phyloP scores from a whole-genome alignment of 2,797 vertebrate genomes.

The Dallia pectoralis region DNA sequence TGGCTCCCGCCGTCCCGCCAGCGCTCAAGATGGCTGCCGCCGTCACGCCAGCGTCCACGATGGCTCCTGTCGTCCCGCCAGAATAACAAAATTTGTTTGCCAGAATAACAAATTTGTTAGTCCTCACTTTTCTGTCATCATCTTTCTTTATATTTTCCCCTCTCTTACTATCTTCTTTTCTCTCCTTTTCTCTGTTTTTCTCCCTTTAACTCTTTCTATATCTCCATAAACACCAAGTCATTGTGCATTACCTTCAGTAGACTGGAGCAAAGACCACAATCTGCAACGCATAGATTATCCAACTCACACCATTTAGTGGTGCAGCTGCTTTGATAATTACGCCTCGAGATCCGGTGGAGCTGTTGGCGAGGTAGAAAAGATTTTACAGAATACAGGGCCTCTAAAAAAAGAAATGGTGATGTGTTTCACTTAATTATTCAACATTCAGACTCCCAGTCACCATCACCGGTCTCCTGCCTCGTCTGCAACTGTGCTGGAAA shows the following conservation, averaged over 20 bases:
- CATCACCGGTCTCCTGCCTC: conserved; percentile 11
- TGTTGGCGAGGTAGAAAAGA: not conserved
- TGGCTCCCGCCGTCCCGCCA: too few species aligned
- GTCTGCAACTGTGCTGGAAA: conserved; percentile 32
- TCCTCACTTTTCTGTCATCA: too few species aligned
- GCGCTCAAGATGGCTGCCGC: too few species aligned
- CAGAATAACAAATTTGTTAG: too few species aligned
- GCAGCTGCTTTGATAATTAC: too few species aligned
- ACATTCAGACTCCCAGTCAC: conserved; percentile 35
- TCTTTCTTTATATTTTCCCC: too few species aligned
- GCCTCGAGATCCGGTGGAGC: too few species aligned
- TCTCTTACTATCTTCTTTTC: not conserved
- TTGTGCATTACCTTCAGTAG: not conserved
- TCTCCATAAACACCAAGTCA: not conserved
- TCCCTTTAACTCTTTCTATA: not conserved
- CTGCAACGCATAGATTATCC: not conserved
- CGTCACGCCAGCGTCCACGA: too few species aligned
- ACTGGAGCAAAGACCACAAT: not conserved
- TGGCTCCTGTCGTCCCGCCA: too few species aligned
- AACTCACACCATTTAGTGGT: not conserved
- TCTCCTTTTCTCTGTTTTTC: not conserved
- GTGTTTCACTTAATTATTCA: conserved; percentile 13
- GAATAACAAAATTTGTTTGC: too few species aligned
- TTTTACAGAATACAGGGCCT: not conserved
- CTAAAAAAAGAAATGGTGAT: not conserved